Percentiles rank a stretch among this genome's conserved stretches.
phyloP scores from a whole-genome alignment of 2,113 vertebrate species.

The Ranitomeya imitator region DNA sequence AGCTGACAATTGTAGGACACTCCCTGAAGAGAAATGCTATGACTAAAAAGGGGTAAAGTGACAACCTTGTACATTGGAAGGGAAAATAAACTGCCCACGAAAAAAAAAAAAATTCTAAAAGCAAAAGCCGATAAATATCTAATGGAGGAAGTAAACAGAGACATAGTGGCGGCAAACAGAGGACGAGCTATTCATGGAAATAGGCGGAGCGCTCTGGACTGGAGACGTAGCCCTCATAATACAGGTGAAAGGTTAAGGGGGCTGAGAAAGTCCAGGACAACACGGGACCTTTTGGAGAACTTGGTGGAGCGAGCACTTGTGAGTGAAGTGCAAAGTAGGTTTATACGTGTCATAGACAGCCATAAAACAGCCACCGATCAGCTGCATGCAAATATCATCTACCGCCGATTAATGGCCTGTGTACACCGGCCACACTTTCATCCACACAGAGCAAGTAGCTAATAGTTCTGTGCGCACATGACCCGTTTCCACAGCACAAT shows the following conservation, averaged over 20 bases:
- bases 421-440: too few species aligned
- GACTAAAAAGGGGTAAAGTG: neutral
- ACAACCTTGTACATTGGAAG: neutral
- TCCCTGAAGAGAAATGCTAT: constrained; percentile 9
- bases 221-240: neutral
- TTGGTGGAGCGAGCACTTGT: too few species aligned
- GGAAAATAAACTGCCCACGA: neutral
- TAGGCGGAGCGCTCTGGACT: neutral
- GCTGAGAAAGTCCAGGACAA: too few species aligned
- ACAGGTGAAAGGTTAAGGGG: neutral
- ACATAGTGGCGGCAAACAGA: neutral
- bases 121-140: neutral
- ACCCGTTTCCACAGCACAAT: too few species aligned
- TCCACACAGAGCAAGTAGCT: too few species aligned
- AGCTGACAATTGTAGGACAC: neutral
- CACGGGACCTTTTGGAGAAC: too few species aligned
- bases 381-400: too few species aligned
- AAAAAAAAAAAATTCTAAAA: neutral
- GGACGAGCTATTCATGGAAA: neutral
- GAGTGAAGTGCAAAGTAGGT: too few species aligned
- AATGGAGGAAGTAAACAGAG: constrained; percentile 2
- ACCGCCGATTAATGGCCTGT: too few species aligned
- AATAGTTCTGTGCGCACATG: too few species aligned
- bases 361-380: too few species aligned
- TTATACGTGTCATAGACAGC: too few species aligned